phyloP scores from a whole-genome alignment of 2,888 invertebrate species.

The Netelia fuscicornis region DNA sequence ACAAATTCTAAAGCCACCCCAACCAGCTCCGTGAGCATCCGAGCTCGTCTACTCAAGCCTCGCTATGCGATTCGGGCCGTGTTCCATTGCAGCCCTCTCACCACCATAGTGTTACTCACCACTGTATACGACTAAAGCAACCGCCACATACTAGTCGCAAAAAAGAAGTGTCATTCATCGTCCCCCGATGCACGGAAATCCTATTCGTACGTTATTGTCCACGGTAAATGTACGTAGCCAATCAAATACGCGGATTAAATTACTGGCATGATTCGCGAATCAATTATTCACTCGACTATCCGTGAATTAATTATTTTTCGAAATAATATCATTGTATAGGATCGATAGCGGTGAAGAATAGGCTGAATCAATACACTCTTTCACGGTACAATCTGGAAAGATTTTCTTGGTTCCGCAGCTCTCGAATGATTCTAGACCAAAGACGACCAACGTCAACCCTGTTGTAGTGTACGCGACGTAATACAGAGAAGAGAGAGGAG shows the following conservation, averaged over 20 bases:
- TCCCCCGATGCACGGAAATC: slow-evolving; percentile 11
- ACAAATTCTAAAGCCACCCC: slow-evolving; percentile 80
- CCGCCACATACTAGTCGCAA: neutral
- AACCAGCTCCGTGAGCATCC: slow-evolving; percentile 64
- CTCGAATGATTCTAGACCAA: neutral
- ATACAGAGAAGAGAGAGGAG: slow-evolving; percentile 12
- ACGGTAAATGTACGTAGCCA: neutral
- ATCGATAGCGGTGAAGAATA: neutral
- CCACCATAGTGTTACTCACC: slow-evolving; percentile 11
- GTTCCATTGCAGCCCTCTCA: slow-evolving; percentile 35
- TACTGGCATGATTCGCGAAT: neutral
- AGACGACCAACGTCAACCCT: slow-evolving; percentile 6
- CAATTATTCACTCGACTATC: slow-evolving; percentile 10
- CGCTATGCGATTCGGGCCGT: slow-evolving; percentile 34
- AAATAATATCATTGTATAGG: slow-evolving; percentile 18
- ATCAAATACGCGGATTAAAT: slow-evolving; percentile 13
- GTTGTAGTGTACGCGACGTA: slow-evolving; percentile 34
- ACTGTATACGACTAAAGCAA: neutral
- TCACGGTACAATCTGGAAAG: slow-evolving; percentile 7
- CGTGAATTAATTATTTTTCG: slow-evolving; percentile 12
- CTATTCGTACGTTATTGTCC: slow-evolving; percentile 10
- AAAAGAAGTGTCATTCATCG: slow-evolving; percentile 43
- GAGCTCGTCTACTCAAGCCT: slow-evolving; percentile 47
- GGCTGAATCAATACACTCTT: slow-evolving; percentile 8
- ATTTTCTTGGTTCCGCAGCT: slow-evolving; percentile 30